Base-by-base conservation (phyloP, 2,797 vertebrate species). In the Pterois miles region DNA sequence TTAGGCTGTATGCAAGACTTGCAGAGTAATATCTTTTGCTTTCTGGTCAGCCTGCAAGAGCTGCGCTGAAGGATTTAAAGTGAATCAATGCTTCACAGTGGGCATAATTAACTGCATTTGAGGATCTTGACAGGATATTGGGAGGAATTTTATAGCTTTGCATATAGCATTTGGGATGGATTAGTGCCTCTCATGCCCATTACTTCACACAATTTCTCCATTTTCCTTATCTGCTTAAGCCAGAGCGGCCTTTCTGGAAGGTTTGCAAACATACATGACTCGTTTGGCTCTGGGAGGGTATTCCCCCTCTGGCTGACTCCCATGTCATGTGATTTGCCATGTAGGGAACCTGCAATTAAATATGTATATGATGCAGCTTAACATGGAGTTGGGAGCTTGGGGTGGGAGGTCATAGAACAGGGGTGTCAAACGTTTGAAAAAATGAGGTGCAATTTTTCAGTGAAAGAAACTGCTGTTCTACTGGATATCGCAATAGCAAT, bases 1-100 rank as follows among this genome's bases (percentile, higher is more conserved):
- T 94, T 69, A 81, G 94, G 93, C 93, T 95, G 90, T 83, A 64
- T 72, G 76, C 73, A 81, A 83, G 83, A 91, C 85, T 91, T 88
- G 91, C 90, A 78, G 76, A 89, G 86, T 91, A 90, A 93, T 93
- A 87, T 90, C 29, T 83, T 88, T 84, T 62, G 74, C 78, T 87
- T 52, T 63, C 71, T 85, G 91, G 91, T 90, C 92, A 92, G 85
- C 75, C 75, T 75, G 74, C 36, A 22, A 69, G 57, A 87, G 83
- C 80, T 56, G 71, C 16, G 71, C 76, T 81, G 84, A 73, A 80
- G 85, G 90, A 87, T 90, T 92, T 87, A 75, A 89, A 85, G 82
- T 80, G 82, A 88, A 90, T 90, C 88, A 78, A 50, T 89, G 86
- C 88, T 88, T 89, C 80, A 83, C 81, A 81, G 80, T 80, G 74